These are phyloP conservation scores for Tetrao urogallus DNA, from an alignment of 2,113 vertebrate genomes.

Conservation along the genomic window DNA sequence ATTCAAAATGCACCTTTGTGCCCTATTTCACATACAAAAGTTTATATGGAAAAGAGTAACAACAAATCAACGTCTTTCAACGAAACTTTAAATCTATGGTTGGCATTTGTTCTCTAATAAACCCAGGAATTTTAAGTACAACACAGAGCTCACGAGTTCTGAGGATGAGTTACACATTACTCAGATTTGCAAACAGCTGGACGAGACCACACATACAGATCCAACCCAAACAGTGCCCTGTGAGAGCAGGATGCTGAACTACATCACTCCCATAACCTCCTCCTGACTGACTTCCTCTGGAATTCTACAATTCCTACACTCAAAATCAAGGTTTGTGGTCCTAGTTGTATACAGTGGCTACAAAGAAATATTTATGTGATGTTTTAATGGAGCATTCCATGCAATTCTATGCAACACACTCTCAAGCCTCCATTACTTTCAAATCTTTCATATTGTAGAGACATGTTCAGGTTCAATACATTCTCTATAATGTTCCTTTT, in stretches of 20 bases:
- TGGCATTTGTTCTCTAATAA: neutral
- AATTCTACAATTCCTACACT: neutral
- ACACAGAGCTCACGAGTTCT: neutral
- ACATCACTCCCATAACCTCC: neutral
- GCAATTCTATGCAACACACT: neutral
- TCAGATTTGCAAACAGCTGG: neutral
- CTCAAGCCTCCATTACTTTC: neutral
- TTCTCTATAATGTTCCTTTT: neutral
- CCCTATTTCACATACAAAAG: rapidly evolving
- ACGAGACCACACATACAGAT: neutral
- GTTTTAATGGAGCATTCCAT: neutral
- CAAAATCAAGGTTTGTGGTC: neutral
- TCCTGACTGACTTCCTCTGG: neutral
- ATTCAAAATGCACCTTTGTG: neutral
- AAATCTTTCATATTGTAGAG: neutral
- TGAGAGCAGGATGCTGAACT: neutral
- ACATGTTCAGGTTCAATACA: neutral
- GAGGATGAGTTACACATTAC: neutral
- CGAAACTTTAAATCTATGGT: neutral
- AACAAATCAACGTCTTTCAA: neutral
- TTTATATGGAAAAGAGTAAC: neutral
- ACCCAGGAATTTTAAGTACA: neutral
- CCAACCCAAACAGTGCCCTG: neutral
- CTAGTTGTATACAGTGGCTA: neutral
- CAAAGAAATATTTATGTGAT: neutral